Evolutionary conservation across 2,888 invertebrate species (phyloP), one percentile per base, ranked within the genome.

Genomic region (Drosophila kokeensis): DNA sequence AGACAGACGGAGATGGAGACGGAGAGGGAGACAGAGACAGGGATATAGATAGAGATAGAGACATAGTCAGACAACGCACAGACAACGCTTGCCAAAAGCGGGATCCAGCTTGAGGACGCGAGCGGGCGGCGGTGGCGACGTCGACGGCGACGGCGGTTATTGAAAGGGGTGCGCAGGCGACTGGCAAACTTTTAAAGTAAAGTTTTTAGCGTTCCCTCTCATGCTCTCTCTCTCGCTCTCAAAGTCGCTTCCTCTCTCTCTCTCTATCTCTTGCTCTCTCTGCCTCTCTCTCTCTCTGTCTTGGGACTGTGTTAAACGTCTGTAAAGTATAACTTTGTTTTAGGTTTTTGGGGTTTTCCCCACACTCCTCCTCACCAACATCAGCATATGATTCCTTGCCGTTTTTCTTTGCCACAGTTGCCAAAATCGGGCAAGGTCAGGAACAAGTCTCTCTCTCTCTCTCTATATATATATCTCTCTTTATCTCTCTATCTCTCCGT

Each of bases 291-390:
- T 21, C n/a, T 32, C 54, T 15, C 45, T 36, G 70, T 64, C 79
- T 71, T 66, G 45, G 54, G 62, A 49, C 78, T 74, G 74, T 76
- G 79, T 76, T 87, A 87, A 87, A 72, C 81, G 85, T 79, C 89
- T 83, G 89, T 83, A 87, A 89, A 83, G 84, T 89, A 87, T 78
- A 87, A 88, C 87, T 88, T 88, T 88, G 89, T 90, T 88, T 90
- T 87, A 89, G 87, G 89, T 90, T 90, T 86, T 90, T 83, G 86
- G 88, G 83, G 81, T 88, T 90, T 86, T 73, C 34, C 53, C 45
- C 15, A 36, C 58, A 30, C 61, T 45, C 34, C 58, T 54, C 55
- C 68, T 59, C 77, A 50, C 67, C 70, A 59, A 62, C 64, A 70
- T 64, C 38, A 65, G 69, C 73, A 81, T 81, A 79, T 79, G 74